These are phyloP conservation scores for Tribolium madens DNA, from an alignment of 1,140 invertebrate species.

Conservation along the genomic window DNA sequence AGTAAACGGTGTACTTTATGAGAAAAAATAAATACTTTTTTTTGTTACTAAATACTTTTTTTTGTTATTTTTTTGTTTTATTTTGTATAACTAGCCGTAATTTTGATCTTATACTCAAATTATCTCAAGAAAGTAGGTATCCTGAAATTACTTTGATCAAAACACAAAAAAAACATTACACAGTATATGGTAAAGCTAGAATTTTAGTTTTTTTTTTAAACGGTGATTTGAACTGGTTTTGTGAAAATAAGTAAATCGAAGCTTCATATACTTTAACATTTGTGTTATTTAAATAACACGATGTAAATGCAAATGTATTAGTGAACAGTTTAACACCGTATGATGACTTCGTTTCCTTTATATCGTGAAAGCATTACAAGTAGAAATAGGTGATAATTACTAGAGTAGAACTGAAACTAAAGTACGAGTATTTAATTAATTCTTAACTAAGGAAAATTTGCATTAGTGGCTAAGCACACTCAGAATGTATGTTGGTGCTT, in stretches of 20 bases:
- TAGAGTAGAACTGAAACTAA: slow-evolving; percentile 9
- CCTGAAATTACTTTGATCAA: too few relatives aligned
- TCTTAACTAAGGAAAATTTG: background rate
- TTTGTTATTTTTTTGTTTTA: too few relatives aligned
- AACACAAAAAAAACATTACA: too few relatives aligned
- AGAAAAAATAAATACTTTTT: too few relatives aligned
- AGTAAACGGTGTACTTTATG: too few relatives aligned
- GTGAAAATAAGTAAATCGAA: background rate
- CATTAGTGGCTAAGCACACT: background rate
- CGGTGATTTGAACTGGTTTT: background rate
- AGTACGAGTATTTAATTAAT: background rate
- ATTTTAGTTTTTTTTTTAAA: too few relatives aligned
- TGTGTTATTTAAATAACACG: background rate
- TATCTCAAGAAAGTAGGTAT: too few relatives aligned
- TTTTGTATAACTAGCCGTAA: too few relatives aligned
- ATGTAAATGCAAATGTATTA: background rate
- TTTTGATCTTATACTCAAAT: too few relatives aligned
- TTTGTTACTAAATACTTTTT: too few relatives aligned
- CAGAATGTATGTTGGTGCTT: background rate
- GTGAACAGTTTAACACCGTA: background rate
- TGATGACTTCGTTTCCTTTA: slow-evolving; percentile 1
- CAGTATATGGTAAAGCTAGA: too few relatives aligned
- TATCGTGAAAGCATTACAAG: background rate
- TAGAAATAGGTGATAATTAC: background rate
- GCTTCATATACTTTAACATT: background rate